Percentiles rank a stretch among this genome's conserved stretches.
phyloP scores from a whole-genome alignment of 2,888 invertebrate species.

The Aplocera efformata region DNA sequence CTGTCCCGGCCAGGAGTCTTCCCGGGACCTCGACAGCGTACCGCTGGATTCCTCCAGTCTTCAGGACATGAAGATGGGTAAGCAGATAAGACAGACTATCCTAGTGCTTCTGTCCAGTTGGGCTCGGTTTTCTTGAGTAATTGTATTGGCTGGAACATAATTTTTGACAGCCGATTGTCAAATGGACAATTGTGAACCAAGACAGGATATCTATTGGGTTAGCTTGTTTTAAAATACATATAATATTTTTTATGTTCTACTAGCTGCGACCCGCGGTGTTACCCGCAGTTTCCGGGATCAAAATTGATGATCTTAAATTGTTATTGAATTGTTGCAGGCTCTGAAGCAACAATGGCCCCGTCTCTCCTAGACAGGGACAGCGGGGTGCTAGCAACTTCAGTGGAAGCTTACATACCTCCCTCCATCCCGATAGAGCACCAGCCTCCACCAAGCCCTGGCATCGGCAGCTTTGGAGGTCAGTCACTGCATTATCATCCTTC shows the following conservation, averaged over 20 bases:
- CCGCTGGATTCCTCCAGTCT: constrained; percentile 92
- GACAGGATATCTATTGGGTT: too few relatives aligned
- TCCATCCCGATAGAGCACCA: constrained; percentile 30
- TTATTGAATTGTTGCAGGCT: constrained; percentile 39
- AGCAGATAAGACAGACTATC: too few relatives aligned
- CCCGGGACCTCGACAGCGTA: constrained; percentile 91
- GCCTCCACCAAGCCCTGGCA: constrained; percentile 59
- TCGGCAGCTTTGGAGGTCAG: constrained; percentile 54
- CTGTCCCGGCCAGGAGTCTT: constrained; percentile 92
- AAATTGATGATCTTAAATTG: too few relatives aligned
- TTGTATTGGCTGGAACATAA: too few relatives aligned
- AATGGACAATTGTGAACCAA: too few relatives aligned
- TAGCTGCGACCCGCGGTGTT: too few relatives aligned
- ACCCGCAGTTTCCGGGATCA: too few relatives aligned
- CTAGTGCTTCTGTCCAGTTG: too few relatives aligned
- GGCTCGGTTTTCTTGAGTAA: too few relatives aligned
- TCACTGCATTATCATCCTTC: neutral
- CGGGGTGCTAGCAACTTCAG: constrained; percentile 54
- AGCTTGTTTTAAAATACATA: too few relatives aligned
- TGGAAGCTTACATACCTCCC: constrained; percentile 41
- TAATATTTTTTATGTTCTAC: too few relatives aligned
- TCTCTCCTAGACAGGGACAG: constrained; percentile 63
- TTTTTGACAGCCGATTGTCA: too few relatives aligned
- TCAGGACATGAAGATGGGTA: constrained; percentile 87
- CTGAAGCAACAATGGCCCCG: constrained; percentile 72